Base-by-base conservation (phyloP, 2,888 invertebrate species). In the Campoletis raptor region DNA sequence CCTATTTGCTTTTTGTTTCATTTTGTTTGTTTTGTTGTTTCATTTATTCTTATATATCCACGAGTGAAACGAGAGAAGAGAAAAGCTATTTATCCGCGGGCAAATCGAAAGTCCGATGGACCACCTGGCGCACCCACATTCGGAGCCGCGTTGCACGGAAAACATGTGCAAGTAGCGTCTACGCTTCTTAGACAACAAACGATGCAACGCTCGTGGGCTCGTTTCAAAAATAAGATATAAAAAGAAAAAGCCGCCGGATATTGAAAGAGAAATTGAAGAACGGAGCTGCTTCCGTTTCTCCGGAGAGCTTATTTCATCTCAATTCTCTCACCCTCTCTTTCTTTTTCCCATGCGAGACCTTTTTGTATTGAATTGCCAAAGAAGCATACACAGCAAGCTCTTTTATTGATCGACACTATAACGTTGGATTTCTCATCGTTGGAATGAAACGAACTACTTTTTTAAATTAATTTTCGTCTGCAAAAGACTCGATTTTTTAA, bases 51-150 rank as follows among this genome's bases (percentile, higher is more conserved):
- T 54, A 37, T 40, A 37, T 80, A 80, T 72, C 21, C 61, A 64
- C 36, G 24, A 80, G 70, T 45, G 80, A 80, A 70, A 76, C 42
- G 40, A 72, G 70, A 81, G 80, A 83, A 80, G 77, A 86, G 81
- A 86, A 83, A 86, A 86, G 86, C 83, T 81, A 86, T 86, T 86
- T 74, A 67, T 86, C 77, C 77, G 76, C 72, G 77, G 81, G 86
- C 83, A 86, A 86, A 86, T 86, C 83, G 86, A 83, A 86, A 86
- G 86, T 86, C 81, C 81, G 83, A 86, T 73, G 83, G 81, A 83
- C 86, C 86, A 86, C 83, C 86, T 86, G 86, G 86, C 83, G 83
- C 81, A 81, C 81, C 83, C 81, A 78, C 70, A 21, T 45, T 57
- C 77, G 7, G 57, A 21, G 45, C 42, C 21, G 18, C 48, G 76